Evolutionary conservation across 2,888 invertebrate species (phyloP).

Genomic region (Mythimna pallens): DNA sequence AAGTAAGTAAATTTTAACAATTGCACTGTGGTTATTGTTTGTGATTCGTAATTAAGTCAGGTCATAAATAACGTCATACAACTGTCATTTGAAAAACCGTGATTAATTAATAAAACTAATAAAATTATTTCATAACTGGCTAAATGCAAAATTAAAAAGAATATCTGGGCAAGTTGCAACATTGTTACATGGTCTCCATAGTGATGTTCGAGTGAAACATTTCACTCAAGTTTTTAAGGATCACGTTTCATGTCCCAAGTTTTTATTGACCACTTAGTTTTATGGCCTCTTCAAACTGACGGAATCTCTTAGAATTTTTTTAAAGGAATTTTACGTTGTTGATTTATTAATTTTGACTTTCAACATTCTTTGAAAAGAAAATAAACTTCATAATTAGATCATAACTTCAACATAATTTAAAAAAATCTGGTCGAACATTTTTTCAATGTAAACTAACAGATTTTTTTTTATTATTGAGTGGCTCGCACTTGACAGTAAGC

Average conservation of each 20-base stretch:
- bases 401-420: not conserved
- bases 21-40: not conserved
- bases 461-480: too few relatives aligned
- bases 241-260: constrained; percentile 23
- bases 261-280: constrained; percentile 49
- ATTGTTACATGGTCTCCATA: constrained; percentile 3
- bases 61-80: constrained; percentile 30
- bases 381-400: constrained; percentile 13
- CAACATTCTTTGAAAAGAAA: constrained; percentile 25
- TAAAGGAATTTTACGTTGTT: constrained; percentile 44
- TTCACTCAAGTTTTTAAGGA: constrained; percentile 31
- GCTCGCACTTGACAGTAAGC: too few relatives aligned
- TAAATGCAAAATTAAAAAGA: not conserved
- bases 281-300: constrained; percentile 47
- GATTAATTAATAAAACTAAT: not conserved
- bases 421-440: too few relatives aligned
- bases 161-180: not conserved
- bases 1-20: constrained; percentile 9
- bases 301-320: constrained; percentile 36
- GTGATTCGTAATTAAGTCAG: not conserved
- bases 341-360: constrained; percentile 45
- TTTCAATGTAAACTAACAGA: too few relatives aligned
- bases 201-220: constrained; percentile 27
- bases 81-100: constrained; percentile 24
- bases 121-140: constrained; percentile 11